Conservation (phyloP, 2,113 vertebrate genomes). For the Sinocyclocheilus anophthalmus region DNA sequence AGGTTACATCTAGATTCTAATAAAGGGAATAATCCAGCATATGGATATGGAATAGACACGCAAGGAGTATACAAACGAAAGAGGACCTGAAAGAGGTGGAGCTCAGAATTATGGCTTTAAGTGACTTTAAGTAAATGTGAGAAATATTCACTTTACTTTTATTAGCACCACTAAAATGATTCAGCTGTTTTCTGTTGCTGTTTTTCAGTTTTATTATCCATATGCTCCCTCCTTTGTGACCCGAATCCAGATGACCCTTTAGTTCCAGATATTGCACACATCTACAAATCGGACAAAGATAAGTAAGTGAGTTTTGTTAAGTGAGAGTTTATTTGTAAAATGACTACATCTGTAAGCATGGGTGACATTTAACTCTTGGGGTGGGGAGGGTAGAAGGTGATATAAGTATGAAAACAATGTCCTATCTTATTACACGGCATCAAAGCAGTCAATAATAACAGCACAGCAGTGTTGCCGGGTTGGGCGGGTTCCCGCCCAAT, state of each 20-base stretch:
- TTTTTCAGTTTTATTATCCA: conserved; percentile 89
- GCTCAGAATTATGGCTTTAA: not conserved
- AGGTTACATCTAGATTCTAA: too few species aligned
- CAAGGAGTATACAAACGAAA: too few species aligned
- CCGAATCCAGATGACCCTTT: conserved; percentile 95
- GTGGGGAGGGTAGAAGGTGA: too few species aligned
- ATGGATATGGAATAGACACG: too few species aligned
- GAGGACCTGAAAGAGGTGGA: too few species aligned
- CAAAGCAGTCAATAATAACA: too few species aligned
- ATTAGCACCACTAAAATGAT: not conserved
- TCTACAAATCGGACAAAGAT: conserved; percentile 95
- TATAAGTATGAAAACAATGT: too few species aligned
- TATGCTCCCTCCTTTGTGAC: conserved; percentile 97
- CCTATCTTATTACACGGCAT: too few species aligned
- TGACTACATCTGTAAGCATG: not conserved
- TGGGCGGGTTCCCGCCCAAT: too few species aligned
- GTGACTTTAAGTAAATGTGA: not conserved
- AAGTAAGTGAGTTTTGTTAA: conserved; percentile 80
- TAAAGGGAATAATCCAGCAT: too few species aligned
- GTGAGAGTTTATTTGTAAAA: not conserved
- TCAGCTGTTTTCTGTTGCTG: conserved; percentile 38
- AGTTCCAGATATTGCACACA: conserved; percentile 94
- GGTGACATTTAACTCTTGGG: too few species aligned
- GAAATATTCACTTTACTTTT: not conserved
- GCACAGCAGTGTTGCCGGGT: too few species aligned